Percentiles rank a stretch among this genome's conserved stretches.
Conservation (phyloP, 2,888 invertebrate genomes). For the Clusia tigrina region DNA sequence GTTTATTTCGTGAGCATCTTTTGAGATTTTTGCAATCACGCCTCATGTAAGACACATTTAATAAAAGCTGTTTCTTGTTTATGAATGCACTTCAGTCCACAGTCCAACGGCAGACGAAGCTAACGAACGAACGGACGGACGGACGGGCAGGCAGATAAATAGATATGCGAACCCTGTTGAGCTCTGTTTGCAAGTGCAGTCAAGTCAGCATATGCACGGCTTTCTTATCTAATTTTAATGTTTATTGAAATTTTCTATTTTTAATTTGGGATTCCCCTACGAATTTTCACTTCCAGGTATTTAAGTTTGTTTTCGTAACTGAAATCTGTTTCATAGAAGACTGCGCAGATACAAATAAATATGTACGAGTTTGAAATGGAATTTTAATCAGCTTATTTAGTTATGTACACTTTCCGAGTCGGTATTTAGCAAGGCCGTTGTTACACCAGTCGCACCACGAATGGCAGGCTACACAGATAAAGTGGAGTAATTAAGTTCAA, state of each 20-base stretch:
- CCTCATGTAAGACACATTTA: conserved; percentile 28
- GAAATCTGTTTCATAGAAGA: too few relatives aligned
- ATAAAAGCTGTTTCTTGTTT: conserved; percentile 34
- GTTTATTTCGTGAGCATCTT: background rate
- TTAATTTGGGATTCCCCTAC: background rate
- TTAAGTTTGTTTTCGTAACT: background rate
- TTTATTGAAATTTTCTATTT: background rate
- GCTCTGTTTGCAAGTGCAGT: background rate
- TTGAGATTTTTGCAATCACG: conserved; percentile 17
- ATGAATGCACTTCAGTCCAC: conserved; percentile 7
- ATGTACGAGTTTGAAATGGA: too few relatives aligned
- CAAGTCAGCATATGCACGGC: background rate
- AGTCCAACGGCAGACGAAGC: background rate
- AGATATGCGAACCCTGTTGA: background rate
- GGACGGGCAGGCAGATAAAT: background rate
- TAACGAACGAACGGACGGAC: background rate
- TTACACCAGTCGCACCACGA: too few relatives aligned
- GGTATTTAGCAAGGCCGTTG: too few relatives aligned
- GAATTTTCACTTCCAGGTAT: background rate
- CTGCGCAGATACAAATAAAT: too few relatives aligned
- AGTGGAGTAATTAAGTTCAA: too few relatives aligned
- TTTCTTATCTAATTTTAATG: background rate
- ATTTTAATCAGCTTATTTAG: too few relatives aligned
- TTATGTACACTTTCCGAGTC: too few relatives aligned
- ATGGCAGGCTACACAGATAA: too few relatives aligned